phyloP scores from a whole-genome alignment of 2,797 vertebrate species.

The Lindbergichthys nudifrons region DNA sequence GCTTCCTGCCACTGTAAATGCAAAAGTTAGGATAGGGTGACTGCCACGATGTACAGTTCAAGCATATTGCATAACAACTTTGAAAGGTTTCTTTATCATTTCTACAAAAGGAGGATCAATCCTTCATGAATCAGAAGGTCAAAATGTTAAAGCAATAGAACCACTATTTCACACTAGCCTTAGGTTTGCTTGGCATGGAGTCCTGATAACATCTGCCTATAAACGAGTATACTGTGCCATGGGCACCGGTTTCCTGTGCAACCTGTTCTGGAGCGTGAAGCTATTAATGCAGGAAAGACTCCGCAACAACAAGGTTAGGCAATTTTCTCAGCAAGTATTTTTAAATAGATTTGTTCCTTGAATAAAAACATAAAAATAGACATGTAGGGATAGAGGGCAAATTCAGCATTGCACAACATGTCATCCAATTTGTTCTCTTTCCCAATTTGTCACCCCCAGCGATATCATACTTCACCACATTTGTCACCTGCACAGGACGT shows the following conservation, averaged over 20 bases:
- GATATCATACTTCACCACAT: constrained; percentile 13
- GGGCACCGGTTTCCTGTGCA: constrained; percentile 8
- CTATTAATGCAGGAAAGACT: constrained; percentile 2
- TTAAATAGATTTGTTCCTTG: background rate
- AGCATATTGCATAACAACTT: constrained; percentile 21
- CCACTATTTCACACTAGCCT: constrained; percentile 21
- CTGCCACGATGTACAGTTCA: constrained; percentile 32
- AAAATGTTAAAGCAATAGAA: constrained; percentile 27
- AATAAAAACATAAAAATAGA: constrained; percentile 12
- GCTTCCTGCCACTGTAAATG: constrained; percentile 41
- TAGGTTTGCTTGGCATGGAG: constrained; percentile 34
- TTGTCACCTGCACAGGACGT: constrained; percentile 3
- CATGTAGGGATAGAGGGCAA: background rate
- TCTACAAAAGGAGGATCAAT: constrained; percentile 33
- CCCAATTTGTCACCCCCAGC: background rate
- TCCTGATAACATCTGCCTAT: constrained; percentile 34
- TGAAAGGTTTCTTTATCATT: constrained; percentile 41
- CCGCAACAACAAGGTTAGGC: constrained; percentile 2
- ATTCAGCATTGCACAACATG: background rate
- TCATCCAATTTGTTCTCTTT: constrained; percentile 11
- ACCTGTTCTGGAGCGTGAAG: constrained; percentile 29
- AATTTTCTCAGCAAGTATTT: constrained; percentile 16
- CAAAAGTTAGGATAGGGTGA: constrained; percentile 1
- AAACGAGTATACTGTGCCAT: constrained; percentile 26
- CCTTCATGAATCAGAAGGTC: constrained; percentile 32